Evolutionary conservation across 2,113 vertebrate genomes (phyloP).

Genomic region (Cricetomys ansorgei): DNA sequence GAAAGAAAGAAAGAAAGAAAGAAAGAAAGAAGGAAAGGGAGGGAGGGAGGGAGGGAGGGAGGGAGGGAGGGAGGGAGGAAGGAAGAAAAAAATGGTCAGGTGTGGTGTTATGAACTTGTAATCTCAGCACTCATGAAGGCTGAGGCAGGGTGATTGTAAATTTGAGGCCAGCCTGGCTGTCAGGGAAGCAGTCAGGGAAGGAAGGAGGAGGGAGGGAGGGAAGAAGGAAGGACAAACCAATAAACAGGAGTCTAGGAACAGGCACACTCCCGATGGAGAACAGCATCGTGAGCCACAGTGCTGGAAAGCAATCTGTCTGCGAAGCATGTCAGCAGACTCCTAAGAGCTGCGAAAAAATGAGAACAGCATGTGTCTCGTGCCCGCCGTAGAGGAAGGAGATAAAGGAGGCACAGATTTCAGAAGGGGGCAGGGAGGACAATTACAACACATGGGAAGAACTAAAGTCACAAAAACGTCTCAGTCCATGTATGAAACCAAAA

Average conservation of each 20-base stretch:
- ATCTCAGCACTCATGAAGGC: neutral
- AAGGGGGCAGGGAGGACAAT: neutral
- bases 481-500: slow-evolving; percentile 31
- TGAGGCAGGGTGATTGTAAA: neutral
- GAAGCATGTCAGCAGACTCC: neutral
- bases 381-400: neutral
- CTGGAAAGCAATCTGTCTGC: neutral
- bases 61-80: too few species aligned
- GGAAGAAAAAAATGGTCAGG: neutral
- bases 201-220: neutral
- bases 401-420: neutral
- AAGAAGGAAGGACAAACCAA: neutral
- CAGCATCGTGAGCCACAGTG: neutral
- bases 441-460: neutral
- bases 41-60: too few species aligned
- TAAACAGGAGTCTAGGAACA: neutral
- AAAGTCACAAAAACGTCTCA: neutral
- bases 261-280: neutral
- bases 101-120: neutral
- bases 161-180: neutral
- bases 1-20: too few species aligned
- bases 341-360: neutral
- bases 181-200: neutral
- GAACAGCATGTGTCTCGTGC: neutral
- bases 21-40: too few species aligned